Base-by-base conservation (phyloP, 2,113 vertebrate genomes). In the Triplophysa rosa region DNA sequence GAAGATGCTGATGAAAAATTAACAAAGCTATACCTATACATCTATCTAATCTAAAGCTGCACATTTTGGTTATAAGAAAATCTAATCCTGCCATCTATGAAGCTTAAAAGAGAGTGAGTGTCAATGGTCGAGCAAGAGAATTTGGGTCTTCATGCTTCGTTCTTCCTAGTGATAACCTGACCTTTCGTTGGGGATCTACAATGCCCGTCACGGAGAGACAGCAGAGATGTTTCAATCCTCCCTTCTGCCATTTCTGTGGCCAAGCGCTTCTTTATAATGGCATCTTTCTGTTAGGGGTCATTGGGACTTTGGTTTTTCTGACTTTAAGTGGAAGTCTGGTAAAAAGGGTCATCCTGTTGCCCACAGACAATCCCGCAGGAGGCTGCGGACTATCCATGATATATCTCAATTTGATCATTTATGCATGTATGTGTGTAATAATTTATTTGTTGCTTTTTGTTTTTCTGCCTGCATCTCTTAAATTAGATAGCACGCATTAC, bases 181-280 rank as follows among this genome's bases (percentile, higher is more conserved):
- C 89, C 87, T 91, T 90, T 86, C 42, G 65, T 76, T 67, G 56
- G 33, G 56, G 0, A 86, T 86, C 84, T 69, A 80, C 86, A 87
- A 86, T 73, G 73, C 62, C 59, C 69, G 62, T 81, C 79, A 80
- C 78, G 78, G 67, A 71, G 59, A 84, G 77, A 61, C 33, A 81
- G 75, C 72, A 73, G 69, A 79, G 62, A 37, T 47, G 26, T 62
- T 42, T 75, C 37, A 81, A 59, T 75, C 58, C 70, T 72, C 63
- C 26, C 56, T 13, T 26, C 66, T 5, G 14, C 21, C 67, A 52
- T 86, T 87, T 85, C 74, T 83, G 58, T 73, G 52, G 82, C 58
- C 42, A 49, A 78, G 69, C 69, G 82, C 81, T 87, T 83, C 70
- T 84, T 65, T 45, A 40, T 59, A 7, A 23, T 83, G 88, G 81